These are phyloP conservation scores for Cynopterus sphinx DNA, from an alignment of 2,797 vertebrate species.

Conservation along the genomic window DNA sequence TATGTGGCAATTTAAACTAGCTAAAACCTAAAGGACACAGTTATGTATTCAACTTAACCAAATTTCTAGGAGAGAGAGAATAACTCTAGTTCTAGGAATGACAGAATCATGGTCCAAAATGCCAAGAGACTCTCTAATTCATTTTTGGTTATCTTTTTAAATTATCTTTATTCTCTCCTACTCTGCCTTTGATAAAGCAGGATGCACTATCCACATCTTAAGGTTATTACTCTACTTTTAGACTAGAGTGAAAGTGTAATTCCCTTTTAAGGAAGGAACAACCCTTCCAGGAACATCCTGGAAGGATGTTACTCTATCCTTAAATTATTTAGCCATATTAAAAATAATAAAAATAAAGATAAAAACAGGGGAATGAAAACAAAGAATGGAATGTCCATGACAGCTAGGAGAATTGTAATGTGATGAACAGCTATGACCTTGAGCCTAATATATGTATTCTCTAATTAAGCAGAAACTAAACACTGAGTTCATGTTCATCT, in stretches of 20 bases:
- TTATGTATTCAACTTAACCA: conserved; percentile 7
- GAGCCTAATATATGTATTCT: neutral
- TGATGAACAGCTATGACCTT: neutral
- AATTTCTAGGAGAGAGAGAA: neutral
- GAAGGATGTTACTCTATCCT: neutral
- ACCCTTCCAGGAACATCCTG: neutral
- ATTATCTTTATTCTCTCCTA: neutral
- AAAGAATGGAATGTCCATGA: neutral
- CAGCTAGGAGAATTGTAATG: neutral
- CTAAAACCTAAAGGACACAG: conserved; percentile 14
- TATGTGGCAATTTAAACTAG: neutral
- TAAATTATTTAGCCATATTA: neutral
- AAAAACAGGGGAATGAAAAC: neutral
- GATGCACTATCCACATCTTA: rapidly evolving
- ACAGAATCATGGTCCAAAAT: neutral
- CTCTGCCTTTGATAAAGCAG: neutral
- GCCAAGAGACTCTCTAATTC: neutral
- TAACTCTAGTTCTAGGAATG: neutral
- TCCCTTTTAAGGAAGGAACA: neutral
- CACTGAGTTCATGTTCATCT: neutral
- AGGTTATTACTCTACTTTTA: neutral
- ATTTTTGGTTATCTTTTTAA: neutral
- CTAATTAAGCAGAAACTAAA: neutral
- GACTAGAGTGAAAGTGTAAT: neutral
- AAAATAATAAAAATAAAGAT: neutral